phyloP scores from a whole-genome alignment of 2,888 invertebrate genomes.

The Antheraea assamensis region DNA sequence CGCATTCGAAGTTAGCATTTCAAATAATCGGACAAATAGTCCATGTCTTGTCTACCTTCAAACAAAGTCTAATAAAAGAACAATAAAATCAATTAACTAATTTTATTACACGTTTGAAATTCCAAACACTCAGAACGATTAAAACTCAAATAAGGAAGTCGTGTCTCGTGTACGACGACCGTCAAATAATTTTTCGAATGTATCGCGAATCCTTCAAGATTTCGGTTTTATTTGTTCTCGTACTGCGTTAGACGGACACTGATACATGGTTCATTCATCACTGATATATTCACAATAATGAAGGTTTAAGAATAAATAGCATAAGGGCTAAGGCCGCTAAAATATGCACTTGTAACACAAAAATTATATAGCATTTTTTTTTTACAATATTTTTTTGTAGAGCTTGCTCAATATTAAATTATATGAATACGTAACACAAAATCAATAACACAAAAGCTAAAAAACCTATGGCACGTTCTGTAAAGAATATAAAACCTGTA shows the following conservation, averaged over 20 bases:
- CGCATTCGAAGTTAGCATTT: background rate
- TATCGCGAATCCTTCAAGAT: background rate
- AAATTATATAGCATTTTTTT: no score
- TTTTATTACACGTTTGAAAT: background rate
- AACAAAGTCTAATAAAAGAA: background rate
- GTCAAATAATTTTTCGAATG: background rate
- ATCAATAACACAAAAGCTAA: no score
- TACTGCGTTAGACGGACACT: background rate
- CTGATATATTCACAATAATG: no score
- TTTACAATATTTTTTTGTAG: no score
- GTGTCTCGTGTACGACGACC: background rate
- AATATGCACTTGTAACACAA: no score
- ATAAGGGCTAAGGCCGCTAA: no score
- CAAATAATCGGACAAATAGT: background rate
- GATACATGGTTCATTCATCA: no score
- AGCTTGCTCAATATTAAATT: no score
- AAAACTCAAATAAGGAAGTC: background rate
- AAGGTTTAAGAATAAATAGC: no score
- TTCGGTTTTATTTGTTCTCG: background rate
- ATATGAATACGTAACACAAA: no score
- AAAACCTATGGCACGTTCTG: no score
- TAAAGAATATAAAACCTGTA: no score
- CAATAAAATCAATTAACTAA: background rate
- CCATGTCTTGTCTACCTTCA: background rate
- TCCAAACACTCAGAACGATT: background rate